These are phyloP conservation scores for Macrotis lagotis DNA, from an alignment of 2,113 vertebrate genomes.

Conservation along the genomic window DNA sequence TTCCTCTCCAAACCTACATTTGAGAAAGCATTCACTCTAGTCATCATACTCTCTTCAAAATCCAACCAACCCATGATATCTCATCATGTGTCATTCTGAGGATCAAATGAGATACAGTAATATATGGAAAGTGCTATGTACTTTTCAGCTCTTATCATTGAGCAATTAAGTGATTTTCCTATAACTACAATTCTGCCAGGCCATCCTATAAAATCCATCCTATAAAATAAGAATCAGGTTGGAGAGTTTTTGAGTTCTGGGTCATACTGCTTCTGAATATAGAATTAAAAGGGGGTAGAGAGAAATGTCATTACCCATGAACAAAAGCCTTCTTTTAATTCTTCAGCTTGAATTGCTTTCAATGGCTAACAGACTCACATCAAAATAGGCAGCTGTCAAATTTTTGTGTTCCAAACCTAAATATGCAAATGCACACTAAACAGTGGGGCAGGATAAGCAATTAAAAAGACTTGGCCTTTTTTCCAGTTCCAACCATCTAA, in stretches of 20 bases:
- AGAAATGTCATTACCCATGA: background rate
- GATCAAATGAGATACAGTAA: background rate
- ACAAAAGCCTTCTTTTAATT: background rate
- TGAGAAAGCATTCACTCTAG: background rate
- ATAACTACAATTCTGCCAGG: background rate
- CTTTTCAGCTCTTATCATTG: background rate
- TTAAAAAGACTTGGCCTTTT: conserved; percentile 53
- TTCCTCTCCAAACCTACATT: background rate
- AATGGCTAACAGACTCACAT: background rate
- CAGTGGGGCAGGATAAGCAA: conserved; percentile 1
- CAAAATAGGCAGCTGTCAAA: background rate
- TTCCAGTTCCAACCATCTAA: conserved; percentile 61
- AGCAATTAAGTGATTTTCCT: background rate
- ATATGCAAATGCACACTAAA: background rate
- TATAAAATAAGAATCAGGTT: background rate
- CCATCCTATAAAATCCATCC: background rate
- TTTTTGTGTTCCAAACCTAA: background rate
- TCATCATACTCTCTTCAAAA: background rate
- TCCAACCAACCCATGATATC: background rate
- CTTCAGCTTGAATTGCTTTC: background rate
- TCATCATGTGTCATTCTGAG: background rate
- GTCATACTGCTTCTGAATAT: background rate
- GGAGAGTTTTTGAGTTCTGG: background rate
- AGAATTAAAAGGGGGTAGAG: background rate
- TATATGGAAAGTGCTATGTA: background rate